Evolutionary conservation across 1,140 invertebrate genomes (phyloP).

Genomic region (Aradophagus sp.): DNA sequence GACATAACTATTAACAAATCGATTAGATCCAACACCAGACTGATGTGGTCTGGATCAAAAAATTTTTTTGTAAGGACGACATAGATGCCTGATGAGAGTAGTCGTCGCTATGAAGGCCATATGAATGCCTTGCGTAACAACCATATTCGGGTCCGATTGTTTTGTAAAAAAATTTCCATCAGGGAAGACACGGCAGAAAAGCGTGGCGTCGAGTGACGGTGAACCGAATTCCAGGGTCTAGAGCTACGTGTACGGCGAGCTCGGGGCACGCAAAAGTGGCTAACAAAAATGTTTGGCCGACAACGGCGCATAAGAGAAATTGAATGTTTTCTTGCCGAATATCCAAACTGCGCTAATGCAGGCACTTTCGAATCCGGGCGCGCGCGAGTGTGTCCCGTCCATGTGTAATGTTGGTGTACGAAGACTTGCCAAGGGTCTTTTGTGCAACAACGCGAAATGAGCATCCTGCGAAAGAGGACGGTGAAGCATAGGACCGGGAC

Average conservation of each 20-base stretch:
- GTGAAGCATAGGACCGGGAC: constrained; percentile 5
- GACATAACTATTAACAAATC: too few species aligned
- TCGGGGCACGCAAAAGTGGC: constrained; percentile 26
- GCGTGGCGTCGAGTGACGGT: neutral
- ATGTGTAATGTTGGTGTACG: constrained; percentile 48
- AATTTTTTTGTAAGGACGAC: too few species aligned
- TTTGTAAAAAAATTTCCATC: too few species aligned
- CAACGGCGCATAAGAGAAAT: constrained; percentile 47
- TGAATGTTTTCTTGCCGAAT: constrained; percentile 51
- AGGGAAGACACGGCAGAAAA: neutral
- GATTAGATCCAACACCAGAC: too few species aligned
- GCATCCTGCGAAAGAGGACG: constrained; percentile 47
- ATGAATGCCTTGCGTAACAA: too few species aligned
- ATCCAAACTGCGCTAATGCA: constrained; percentile 57
- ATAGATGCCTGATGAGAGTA: too few species aligned
- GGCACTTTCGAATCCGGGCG: constrained; percentile 50
- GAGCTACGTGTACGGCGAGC: constrained; percentile 1
- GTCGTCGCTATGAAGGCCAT: too few species aligned
- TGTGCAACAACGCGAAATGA: constrained; percentile 49
- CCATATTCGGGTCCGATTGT: too few species aligned
- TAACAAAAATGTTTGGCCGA: constrained; percentile 38
- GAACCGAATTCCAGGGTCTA: constrained; percentile 27
- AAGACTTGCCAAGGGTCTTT: constrained; percentile 45
- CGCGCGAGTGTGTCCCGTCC: constrained; percentile 17
- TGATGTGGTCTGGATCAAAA: too few species aligned